Percentiles rank a stretch among this genome's conserved stretches.
phyloP scores from a whole-genome alignment of 2,888 invertebrate species.

The Pantelozetes paolii region DNA sequence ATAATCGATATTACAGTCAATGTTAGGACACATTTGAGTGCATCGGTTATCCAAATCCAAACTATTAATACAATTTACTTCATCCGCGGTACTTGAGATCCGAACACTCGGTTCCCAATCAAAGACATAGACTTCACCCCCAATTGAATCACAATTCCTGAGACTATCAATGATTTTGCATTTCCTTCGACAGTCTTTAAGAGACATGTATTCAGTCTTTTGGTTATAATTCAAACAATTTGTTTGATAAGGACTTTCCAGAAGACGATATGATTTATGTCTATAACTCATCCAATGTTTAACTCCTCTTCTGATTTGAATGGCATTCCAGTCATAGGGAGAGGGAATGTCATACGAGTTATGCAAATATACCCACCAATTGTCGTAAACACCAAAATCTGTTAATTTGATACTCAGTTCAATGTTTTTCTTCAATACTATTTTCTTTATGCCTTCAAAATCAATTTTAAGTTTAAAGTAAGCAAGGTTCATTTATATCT shows the following conservation, averaged over 20 bases:
- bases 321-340: neutral
- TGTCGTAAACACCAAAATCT: neutral
- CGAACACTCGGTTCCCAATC: constrained; percentile 5
- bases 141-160: neutral
- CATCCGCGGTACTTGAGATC: constrained; percentile 8
- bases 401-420: neutral
- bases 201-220: neutral
- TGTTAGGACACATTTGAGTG: neutral
- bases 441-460: neutral
- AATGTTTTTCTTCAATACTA: neutral
- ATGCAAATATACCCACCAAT: neutral
- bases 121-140: neutral
- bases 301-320: neutral
- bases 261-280: neutral
- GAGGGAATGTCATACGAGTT: neutral
- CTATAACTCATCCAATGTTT: neutral
- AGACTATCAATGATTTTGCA: neutral
- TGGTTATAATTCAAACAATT: neutral
- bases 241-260: constrained; percentile 7
- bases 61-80: neutral
- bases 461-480: neutral
- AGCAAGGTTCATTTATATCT: neutral
- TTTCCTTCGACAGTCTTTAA: neutral
- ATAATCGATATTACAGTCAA: neutral
- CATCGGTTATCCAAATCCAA: neutral